phyloP scores from a whole-genome alignment of 2,888 invertebrate species.

The Lasius platythorax region DNA sequence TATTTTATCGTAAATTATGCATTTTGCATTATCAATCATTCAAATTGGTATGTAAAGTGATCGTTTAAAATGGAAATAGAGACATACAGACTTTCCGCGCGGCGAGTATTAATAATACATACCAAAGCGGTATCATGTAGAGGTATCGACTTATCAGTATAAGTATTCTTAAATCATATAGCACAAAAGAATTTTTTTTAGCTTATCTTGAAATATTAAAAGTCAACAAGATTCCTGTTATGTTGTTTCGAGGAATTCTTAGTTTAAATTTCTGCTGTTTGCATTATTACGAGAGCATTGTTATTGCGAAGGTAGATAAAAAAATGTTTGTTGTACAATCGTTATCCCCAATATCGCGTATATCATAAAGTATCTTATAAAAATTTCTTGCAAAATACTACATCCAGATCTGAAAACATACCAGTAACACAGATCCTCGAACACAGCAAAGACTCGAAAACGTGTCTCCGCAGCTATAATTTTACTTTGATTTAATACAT shows the following conservation, averaged over 20 bases:
- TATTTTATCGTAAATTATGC: conserved; percentile 53
- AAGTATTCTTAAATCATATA: not conserved
- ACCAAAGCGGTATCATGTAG: not conserved
- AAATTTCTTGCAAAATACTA: conserved; percentile 56
- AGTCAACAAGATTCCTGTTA: not conserved
- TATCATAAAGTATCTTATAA: conserved; percentile 51
- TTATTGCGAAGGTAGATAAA: conserved; percentile 20
- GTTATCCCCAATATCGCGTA: not conserved
- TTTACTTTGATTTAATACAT: conserved; percentile 73
- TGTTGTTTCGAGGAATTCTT: not conserved
- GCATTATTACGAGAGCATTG: not conserved
- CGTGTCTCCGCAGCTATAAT: conserved; percentile 59
- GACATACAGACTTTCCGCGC: not conserved
- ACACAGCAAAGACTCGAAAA: conserved; percentile 55
- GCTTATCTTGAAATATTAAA: not conserved
- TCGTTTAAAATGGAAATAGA: not conserved
- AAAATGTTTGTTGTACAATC: conserved; percentile 40
- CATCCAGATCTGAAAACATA: conserved; percentile 60
- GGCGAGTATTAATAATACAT: conserved; percentile 1
- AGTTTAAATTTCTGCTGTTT: not conserved
- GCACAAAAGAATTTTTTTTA: not conserved
- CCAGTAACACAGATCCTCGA: conserved; percentile 51
- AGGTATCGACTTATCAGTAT: not conserved
- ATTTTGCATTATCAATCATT: conserved; percentile 52
- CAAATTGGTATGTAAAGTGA: conserved; percentile 63